Base-by-base conservation (phyloP, 2,797 vertebrate genomes). In the Agapornis canus region DNA sequence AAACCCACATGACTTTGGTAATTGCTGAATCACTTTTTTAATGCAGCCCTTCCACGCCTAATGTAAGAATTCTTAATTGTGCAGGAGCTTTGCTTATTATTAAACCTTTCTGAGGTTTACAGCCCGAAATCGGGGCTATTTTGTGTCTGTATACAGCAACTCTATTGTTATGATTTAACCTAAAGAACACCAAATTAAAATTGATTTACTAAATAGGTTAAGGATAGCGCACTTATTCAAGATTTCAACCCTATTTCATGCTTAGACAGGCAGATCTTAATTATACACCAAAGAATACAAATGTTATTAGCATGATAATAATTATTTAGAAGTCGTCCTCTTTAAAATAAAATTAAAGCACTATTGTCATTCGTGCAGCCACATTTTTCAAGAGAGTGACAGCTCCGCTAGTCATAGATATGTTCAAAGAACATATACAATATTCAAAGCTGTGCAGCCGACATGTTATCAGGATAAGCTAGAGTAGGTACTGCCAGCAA, bases 221-320 rank as follows among this genome's bases (percentile, higher is more conserved):
- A 98, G 97, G 97, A 97, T 96, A 98, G 96, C 96, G 94, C 77
- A 96, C 97, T 97, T 97, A 96, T 97, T 97, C 96, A 97, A 88
- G 89, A 98, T 97, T 98, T 98, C 98, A 98, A 98, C 97, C 97
- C 98, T 97, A 98, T 98, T 98, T 98, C 98, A 98, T 98, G 98
- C 98, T 98, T 97, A 98, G 97, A 98, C 96, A 97, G 98, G 98
- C 98, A 98, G 96, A 98, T 98, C 98, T 98, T 98, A 98, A 98
- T 98, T 98, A 98, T 98, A 98, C 97, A 98, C 98, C 98, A 98
- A 98, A 98, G 98, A 98, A 98, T 98, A 98, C 97, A 98, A 98
- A 98, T 98, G 98, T 98, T 98, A 98, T 98, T 98, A 98, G 97
- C 98, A 98, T 98, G 97, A 98, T 98, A 98, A 98, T 98, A 98